A percentile compares a stretch with the other conserved stretches of the same genome.
Evolutionary conservation across 2,113 vertebrate species (phyloP).

Genomic region (Ciconia stormi): DNA sequence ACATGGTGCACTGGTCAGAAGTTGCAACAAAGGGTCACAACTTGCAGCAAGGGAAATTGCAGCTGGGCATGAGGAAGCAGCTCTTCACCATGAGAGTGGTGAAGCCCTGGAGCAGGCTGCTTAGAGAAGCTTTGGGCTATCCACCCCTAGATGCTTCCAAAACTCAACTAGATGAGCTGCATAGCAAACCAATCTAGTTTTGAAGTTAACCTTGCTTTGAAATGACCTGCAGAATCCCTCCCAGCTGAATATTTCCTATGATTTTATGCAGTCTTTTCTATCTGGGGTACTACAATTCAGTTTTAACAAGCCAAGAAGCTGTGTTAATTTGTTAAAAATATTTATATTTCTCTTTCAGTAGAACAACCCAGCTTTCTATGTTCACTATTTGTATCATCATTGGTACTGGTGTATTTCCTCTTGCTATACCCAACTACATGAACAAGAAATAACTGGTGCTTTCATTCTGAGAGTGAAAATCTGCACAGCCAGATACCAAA

Average conservation of each 20-base stretch:
- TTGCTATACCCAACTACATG: neutral
- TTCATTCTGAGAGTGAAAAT: neutral
- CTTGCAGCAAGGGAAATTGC: neutral
- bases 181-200: neutral
- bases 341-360: neutral
- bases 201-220: neutral
- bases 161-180: neutral
- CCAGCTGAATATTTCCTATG: neutral
- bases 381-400: neutral
- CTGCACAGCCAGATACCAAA: neutral
- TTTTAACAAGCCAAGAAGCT: neutral
- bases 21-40: neutral
- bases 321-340: neutral
- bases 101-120: neutral
- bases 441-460: neutral
- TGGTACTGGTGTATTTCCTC: neutral
- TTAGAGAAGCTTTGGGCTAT: neutral
- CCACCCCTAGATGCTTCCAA: neutral
- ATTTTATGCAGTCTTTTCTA: neutral
- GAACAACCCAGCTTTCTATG: neutral
- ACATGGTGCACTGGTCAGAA: accelerated
- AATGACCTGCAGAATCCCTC: neutral
- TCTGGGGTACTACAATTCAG: neutral
- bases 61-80: neutral
- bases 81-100: neutral